phyloP scores from a whole-genome alignment of 2,797 vertebrate species.

The Tadarida brasiliensis region DNA sequence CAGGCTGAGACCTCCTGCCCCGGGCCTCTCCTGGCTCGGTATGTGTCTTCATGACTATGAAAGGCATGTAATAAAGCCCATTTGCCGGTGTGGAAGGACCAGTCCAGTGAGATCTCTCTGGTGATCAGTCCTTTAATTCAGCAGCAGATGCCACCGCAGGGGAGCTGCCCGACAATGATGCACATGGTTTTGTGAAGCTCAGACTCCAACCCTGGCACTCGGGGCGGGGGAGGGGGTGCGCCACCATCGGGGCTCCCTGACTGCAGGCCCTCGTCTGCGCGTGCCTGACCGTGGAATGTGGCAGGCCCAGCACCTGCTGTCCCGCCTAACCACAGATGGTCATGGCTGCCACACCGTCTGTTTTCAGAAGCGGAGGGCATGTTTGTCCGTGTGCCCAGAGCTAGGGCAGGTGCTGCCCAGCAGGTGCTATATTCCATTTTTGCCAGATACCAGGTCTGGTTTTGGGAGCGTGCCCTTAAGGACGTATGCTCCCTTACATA shows the following conservation, averaged over 20 bases:
- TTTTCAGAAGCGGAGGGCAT: background rate
- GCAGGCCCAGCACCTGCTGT: background rate
- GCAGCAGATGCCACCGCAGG: too few species aligned
- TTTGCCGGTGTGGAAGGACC: background rate
- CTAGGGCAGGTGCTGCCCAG: accelerated
- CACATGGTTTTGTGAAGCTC: background rate
- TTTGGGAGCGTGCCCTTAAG: accelerated
- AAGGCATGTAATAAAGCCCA: background rate
- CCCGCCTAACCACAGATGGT: accelerated
- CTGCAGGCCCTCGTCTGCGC: accelerated
- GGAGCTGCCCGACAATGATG: background rate
- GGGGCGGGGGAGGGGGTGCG: background rate
- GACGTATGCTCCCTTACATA: accelerated
- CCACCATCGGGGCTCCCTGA: accelerated
- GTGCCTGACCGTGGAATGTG: accelerated
- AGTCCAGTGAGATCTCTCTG: accelerated
- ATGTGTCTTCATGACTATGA: too few species aligned
- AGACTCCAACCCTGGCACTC: background rate
- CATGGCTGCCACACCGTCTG: accelerated
- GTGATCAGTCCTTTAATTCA: too few species aligned
- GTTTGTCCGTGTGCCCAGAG: background rate
- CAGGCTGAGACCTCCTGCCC: background rate
- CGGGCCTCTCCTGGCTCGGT: accelerated
- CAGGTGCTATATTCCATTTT: accelerated
- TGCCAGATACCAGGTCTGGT: background rate